Evolutionary conservation across 2,888 invertebrate species (phyloP).

Genomic region (Phorcus lineatus): DNA sequence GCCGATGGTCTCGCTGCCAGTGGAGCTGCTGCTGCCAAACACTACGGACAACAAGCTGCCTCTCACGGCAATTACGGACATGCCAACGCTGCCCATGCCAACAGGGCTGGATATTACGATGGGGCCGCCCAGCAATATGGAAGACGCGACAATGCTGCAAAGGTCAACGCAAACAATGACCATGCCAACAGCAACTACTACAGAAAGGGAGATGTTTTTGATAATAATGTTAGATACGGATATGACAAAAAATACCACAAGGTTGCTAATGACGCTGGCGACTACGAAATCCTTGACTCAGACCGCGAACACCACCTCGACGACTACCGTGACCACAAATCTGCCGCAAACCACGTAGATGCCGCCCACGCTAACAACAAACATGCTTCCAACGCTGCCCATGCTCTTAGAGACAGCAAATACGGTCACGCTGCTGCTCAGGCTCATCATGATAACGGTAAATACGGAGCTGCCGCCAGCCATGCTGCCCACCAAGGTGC

Average conservation of each 20-base stretch:
- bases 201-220: constrained; percentile 29
- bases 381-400: constrained; percentile 25
- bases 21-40: background rate
- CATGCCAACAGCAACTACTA: background rate
- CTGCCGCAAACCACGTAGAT: background rate
- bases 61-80: background rate
- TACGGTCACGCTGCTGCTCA: background rate
- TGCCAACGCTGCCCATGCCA: background rate
- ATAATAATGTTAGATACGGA: constrained; percentile 32
- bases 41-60: background rate
- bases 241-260: constrained; percentile 37
- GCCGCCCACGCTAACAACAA: constrained; percentile 28
- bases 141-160: background rate
- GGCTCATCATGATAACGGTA: background rate
- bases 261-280: constrained; percentile 32
- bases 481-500: background rate
- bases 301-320: constrained; percentile 28
- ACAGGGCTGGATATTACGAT: background rate
- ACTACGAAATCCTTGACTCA: constrained; percentile 30
- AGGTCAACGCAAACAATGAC: background rate
- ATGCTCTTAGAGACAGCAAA: constrained; percentile 12
- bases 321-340: constrained; percentile 29
- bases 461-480: background rate
- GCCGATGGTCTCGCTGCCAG: background rate
- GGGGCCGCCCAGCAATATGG: background rate